Evolutionary conservation across 2,888 invertebrate genomes (phyloP), one percentile per base, ranked within the genome.

Genomic region (Allophyes oxyacanthae): DNA sequence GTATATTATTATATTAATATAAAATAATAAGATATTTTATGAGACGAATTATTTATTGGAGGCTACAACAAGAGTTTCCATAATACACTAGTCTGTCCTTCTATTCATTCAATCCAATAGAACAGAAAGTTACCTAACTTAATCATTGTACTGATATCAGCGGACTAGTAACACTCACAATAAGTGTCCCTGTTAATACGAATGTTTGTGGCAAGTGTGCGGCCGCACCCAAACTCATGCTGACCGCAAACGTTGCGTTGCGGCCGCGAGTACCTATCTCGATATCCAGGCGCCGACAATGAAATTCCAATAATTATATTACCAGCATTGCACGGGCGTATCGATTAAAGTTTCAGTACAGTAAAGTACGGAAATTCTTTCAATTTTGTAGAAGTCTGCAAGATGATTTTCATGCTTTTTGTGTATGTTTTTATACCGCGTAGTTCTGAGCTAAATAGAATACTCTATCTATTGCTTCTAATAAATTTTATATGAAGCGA

Each of bases 231-330:
- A 76, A 84, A 86, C 84, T 85, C 79, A 77, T 79, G 62, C 72
- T 72, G 69, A 82, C 88, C 87, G 78, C 88, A 79, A 83, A 83
- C 84, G 80, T 78, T 81, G 78, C 82, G 81, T 78, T 83, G 81
- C 63, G 81, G 78, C 75, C 43, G 58, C 64, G 45, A 64, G 64
- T 79, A 77, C 77, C 77, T 71, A 77, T 78, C 77, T 71, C 75
- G 74, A 77, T 79, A 67, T 70, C 64, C 73, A 65, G 44, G 63
- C 69, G 62, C 68, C 78, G 68, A 77, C 81, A 77, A 71, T 83
- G 81, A 82, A 83, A 84, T 82, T 81, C 81, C 84, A 78, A 84
- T 86, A 85, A 85, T 84, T 82, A 79, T 78, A 78, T 81, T 76
- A 83, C 74, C 64, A 56, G 66, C 73, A 78, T 65, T 72, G 68